phyloP scores from a whole-genome alignment of 2,797 vertebrate genomes.

The Cyprinella venusta region DNA sequence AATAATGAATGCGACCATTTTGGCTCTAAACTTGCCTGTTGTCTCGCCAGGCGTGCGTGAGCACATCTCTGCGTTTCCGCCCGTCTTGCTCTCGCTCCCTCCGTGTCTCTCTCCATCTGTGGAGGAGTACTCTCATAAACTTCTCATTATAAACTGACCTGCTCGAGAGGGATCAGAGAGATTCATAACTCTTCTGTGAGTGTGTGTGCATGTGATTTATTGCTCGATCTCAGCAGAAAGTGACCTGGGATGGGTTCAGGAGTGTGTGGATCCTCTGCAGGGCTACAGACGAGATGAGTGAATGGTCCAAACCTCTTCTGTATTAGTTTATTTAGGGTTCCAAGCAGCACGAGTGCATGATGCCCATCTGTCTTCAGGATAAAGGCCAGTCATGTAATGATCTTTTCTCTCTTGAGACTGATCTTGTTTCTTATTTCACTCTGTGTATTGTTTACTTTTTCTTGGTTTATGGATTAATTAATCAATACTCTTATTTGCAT shows the following conservation, averaged over 20 bases:
- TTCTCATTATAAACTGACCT: slow-evolving; percentile 53
- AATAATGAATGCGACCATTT: slow-evolving; percentile 86
- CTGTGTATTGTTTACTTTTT: slow-evolving; percentile 7
- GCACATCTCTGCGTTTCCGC: slow-evolving; percentile 53
- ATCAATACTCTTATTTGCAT: background rate
- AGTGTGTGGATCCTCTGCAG: slow-evolving; percentile 8
- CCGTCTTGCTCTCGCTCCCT: slow-evolving; percentile 2
- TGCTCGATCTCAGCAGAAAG: slow-evolving; percentile 7
- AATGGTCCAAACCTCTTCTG: background rate
- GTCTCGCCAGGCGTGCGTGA: slow-evolving; percentile 74
- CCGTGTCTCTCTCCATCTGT: slow-evolving; percentile 32
- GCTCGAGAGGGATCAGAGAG: slow-evolving; percentile 35
- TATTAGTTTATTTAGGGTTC: background rate
- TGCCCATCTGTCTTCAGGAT: background rate
- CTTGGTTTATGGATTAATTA: background rate
- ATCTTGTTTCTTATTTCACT: background rate
- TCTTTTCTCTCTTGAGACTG: background rate
- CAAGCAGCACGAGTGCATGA: background rate
- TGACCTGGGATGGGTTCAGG: slow-evolving; percentile 1
- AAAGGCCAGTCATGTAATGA: background rate
- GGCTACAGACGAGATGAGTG: background rate
- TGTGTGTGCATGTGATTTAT: slow-evolving; percentile 24
- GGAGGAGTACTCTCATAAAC: slow-evolving; percentile 49
- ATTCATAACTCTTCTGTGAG: slow-evolving; percentile 45
- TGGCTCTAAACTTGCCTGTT: slow-evolving; percentile 75